Conservation (phyloP, 1,140 invertebrate species). For the Wasmannia auropunctata region DNA sequence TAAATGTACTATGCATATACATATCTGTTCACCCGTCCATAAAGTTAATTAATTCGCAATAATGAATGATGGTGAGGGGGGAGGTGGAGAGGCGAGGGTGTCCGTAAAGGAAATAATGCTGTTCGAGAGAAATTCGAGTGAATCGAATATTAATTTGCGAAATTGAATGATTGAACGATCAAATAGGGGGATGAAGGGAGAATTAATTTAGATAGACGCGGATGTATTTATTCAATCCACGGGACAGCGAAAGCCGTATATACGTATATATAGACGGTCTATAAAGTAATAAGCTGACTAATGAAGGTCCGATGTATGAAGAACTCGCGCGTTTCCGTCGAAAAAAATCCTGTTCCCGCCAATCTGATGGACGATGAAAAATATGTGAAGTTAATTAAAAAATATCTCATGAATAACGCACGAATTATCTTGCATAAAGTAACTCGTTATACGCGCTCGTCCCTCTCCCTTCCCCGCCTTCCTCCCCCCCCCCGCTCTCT, state of each 20-base stretch:
- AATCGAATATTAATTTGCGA: slow-evolving; percentile 41
- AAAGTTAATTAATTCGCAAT: slow-evolving; percentile 54
- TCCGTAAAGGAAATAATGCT: slow-evolving; percentile 16
- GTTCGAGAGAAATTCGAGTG: slow-evolving; percentile 6
- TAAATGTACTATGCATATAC: not conserved
- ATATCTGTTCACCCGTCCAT: not conserved
- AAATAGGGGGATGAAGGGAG: not conserved
- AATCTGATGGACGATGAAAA: slow-evolving; percentile 27
- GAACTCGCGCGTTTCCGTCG: not conserved
- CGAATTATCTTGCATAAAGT: slow-evolving; percentile 32
- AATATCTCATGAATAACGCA: slow-evolving; percentile 34
- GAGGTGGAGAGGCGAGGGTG: too few species aligned
- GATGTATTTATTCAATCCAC: slow-evolving; percentile 24
- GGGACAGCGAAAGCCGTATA: not conserved
- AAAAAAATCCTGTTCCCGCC: not conserved
- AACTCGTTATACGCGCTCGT: slow-evolving; percentile 11
- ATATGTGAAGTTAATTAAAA: slow-evolving; percentile 49
- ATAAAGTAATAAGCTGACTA: slow-evolving; percentile 30
- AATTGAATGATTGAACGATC: slow-evolving; percentile 51
- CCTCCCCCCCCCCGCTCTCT: slow-evolving; percentile 15
- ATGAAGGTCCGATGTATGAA: slow-evolving; percentile 1
- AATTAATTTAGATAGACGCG: slow-evolving; percentile 40
- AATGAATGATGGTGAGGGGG: too few species aligned
- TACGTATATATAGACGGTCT: not conserved
- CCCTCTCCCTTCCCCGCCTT: not conserved